phyloP scores from a whole-genome alignment of 2,888 invertebrate species.

The Erynnis tages region DNA sequence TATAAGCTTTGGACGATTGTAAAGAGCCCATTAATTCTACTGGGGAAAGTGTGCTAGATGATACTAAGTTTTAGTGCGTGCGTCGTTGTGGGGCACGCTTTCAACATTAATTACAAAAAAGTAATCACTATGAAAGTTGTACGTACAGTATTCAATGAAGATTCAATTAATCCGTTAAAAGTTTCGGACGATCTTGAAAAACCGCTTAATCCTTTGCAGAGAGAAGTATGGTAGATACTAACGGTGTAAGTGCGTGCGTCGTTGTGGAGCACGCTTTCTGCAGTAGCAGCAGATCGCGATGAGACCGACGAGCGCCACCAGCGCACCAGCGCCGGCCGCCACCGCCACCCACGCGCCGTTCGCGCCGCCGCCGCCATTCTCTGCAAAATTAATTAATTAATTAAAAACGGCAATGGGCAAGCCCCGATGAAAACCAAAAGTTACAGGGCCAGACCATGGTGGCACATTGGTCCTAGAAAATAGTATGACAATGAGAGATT shows the following conservation, averaged over 20 bases:
- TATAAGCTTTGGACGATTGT: not conserved
- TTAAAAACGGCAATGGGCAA: too few species aligned
- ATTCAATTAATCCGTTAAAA: not conserved
- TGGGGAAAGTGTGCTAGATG: not conserved
- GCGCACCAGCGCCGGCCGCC: constrained; percentile 85
- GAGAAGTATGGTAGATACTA: constrained; percentile 37
- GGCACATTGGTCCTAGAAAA: too few species aligned
- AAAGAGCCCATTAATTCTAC: not conserved
- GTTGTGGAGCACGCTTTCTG: constrained; percentile 83
- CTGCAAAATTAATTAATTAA: constrained; percentile 39
- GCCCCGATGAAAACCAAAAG: too few species aligned
- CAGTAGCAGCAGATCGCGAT: constrained; percentile 89
- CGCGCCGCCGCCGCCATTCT: constrained; percentile 80
- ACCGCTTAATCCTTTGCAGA: not conserved
- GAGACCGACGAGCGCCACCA: constrained; percentile 85
- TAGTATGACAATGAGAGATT: too few species aligned
- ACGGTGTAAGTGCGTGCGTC: constrained; percentile 70
- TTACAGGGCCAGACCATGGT: too few species aligned
- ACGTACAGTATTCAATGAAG: too few species aligned
- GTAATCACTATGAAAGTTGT: too few species aligned
- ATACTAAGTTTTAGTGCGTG: constrained; percentile 64
- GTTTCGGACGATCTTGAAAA: constrained; percentile 6
- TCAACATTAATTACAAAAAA: too few species aligned
- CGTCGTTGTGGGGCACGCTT: too few species aligned
- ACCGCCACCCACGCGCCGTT: constrained; percentile 89